Evolutionary conservation across 2,113 vertebrate genomes (phyloP).

Genomic region (Rousettus leschenaultii): DNA sequence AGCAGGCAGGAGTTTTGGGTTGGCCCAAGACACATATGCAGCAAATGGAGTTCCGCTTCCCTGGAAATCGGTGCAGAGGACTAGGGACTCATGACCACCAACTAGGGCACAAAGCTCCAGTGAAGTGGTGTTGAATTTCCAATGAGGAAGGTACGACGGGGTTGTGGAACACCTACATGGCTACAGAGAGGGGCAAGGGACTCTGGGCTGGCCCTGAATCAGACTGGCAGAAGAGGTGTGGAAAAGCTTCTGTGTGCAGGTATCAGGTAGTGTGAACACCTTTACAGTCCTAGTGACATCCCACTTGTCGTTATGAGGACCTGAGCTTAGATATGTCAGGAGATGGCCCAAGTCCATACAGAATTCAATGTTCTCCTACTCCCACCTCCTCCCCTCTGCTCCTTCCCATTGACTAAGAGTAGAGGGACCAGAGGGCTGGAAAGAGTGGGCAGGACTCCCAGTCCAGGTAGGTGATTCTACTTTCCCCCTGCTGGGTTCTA

Average conservation of each 20-base stretch:
- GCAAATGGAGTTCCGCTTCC: not conserved
- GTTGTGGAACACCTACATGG: accelerated
- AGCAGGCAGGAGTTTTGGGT: not conserved
- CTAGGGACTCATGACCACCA: not conserved
- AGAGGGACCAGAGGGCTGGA: not conserved
- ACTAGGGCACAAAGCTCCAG: not conserved
- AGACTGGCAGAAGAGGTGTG: not conserved
- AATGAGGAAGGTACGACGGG: not conserved
- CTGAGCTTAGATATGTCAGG: no score
- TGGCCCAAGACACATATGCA: not conserved
- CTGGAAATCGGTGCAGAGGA: no score
- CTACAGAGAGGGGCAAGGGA: not conserved
- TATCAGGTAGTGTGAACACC: accelerated
- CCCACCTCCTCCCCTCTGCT: accelerated
- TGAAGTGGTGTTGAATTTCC: not conserved
- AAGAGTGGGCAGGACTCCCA: no score
- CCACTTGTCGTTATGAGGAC: not conserved
- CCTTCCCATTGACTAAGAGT: not conserved
- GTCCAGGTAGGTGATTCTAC: not conserved
- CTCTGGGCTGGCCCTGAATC: not conserved
- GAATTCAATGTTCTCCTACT: not conserved
- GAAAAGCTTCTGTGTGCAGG: not conserved
- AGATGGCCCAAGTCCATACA: not conserved
- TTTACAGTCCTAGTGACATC: no score
- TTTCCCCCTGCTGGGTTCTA: accelerated